Evolutionary conservation across 1,140 invertebrate species (phyloP).

Genomic region (Campoletis sonorensis): DNA sequence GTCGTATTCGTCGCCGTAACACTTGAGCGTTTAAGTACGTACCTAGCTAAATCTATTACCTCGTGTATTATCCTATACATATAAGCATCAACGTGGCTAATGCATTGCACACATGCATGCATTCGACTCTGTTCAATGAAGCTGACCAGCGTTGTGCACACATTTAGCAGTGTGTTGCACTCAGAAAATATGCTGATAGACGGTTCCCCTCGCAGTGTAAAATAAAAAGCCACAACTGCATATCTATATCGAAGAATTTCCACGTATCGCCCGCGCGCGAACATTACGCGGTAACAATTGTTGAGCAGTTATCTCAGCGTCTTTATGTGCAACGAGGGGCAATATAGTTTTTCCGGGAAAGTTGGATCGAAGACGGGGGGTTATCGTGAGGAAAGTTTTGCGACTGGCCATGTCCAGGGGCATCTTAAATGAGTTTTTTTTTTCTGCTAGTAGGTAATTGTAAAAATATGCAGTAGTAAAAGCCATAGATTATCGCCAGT

Average conservation of each 20-base stretch:
- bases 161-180: background rate
- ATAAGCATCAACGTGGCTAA: background rate
- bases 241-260: background rate
- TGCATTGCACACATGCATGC: background rate
- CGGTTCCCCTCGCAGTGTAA: background rate
- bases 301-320: background rate
- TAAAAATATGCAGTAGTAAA: too few species aligned
- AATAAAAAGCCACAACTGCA: background rate
- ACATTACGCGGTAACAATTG: constrained; percentile 7
- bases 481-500: too few species aligned
- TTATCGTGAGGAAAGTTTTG: constrained; percentile 7
- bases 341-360: constrained; percentile 17
- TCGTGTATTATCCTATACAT: background rate
- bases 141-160: background rate
- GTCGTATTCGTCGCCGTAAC: constrained; percentile 21
- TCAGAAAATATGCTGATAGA: background rate
- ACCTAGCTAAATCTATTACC: constrained; percentile 19
- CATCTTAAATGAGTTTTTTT: background rate
- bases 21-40: constrained; percentile 23
- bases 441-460: too few species aligned
- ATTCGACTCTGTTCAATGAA: background rate
- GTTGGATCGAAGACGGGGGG: constrained; percentile 1
- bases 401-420: background rate
- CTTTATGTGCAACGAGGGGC: background rate
- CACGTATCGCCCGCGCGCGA: constrained; percentile 5